Evolutionary conservation across 2,888 invertebrate genomes (phyloP).

Genomic region (Coleophora deauratella): DNA sequence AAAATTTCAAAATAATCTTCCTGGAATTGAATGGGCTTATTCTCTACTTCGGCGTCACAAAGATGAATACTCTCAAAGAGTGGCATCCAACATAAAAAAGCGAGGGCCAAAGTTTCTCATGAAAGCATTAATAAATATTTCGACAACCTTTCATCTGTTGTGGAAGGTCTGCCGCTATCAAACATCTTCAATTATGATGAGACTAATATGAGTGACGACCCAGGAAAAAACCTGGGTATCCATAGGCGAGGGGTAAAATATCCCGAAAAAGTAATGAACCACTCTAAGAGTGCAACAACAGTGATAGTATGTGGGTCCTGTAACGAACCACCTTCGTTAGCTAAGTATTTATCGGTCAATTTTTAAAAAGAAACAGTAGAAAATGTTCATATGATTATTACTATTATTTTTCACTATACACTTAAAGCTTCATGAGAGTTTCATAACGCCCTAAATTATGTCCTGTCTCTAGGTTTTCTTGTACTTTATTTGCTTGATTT

Average conservation of each 20-base stretch:
- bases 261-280: slow-evolving; percentile 33
- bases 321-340: too few species aligned
- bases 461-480: too few species aligned
- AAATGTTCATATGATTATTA: too few species aligned
- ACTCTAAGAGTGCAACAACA: slow-evolving; percentile 29
- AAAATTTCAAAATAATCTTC: slow-evolving; percentile 20
- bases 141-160: slow-evolving; percentile 5
- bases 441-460: too few species aligned
- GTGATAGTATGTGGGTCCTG: slow-evolving; percentile 41
- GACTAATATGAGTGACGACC: slow-evolving; percentile 18
- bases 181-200: slow-evolving; percentile 20
- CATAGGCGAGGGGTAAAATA: slow-evolving; percentile 31
- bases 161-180: slow-evolving; percentile 9
- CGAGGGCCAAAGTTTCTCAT: slow-evolving; percentile 15
- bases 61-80: slow-evolving; percentile 11
- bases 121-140: slow-evolving; percentile 15
- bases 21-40: slow-evolving; percentile 16
- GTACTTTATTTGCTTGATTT: too few species aligned
- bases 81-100: slow-evolving; percentile 20
- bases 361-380: too few species aligned
- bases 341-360: too few species aligned
- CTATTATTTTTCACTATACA: too few species aligned
- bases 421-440: too few species aligned
- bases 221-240: slow-evolving; percentile 19
- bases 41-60: slow-evolving; percentile 19